phyloP scores from a whole-genome alignment of 2,888 invertebrate genomes.

The Cecidostiba fungosa region DNA sequence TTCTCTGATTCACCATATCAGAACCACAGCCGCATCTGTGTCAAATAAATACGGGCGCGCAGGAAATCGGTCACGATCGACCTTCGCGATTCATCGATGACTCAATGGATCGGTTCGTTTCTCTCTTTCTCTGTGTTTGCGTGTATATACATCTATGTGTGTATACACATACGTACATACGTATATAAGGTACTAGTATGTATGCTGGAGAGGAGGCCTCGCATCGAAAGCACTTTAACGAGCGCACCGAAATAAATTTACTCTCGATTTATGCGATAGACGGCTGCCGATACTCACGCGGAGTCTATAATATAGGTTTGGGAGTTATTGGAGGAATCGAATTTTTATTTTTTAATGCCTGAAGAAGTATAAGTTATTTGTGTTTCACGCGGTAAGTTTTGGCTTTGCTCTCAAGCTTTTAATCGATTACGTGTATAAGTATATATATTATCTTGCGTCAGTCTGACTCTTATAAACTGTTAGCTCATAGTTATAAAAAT shows the following conservation, averaged over 20 bases:
- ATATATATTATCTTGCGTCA: no score
- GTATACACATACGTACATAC: no score
- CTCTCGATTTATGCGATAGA: conserved; percentile 4
- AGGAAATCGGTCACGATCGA: conserved; percentile 64
- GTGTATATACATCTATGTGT: no score
- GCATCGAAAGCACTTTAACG: conserved; percentile 24
- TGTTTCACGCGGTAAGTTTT: no score
- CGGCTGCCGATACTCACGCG: not conserved
- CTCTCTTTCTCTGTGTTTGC: not conserved
- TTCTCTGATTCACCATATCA: conserved; percentile 25
- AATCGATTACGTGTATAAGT: no score
- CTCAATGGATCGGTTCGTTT: conserved; percentile 65
- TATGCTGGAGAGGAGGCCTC: not conserved
- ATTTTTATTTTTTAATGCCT: no score
- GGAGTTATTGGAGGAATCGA: no score
- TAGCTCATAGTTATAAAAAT: not conserved
- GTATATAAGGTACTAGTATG: not conserved
- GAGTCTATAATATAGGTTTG: no score
- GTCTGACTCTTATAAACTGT: not conserved
- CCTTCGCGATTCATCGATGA: conserved; percentile 69
- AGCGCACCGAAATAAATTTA: conserved; percentile 14
- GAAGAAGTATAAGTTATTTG: no score
- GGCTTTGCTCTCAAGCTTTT: not conserved
- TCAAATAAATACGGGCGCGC: conserved; percentile 52
- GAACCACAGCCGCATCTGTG: conserved; percentile 35